These are phyloP conservation scores for Apantesis nais DNA, from an alignment of 2,888 invertebrate genomes.

Conservation along the genomic window DNA sequence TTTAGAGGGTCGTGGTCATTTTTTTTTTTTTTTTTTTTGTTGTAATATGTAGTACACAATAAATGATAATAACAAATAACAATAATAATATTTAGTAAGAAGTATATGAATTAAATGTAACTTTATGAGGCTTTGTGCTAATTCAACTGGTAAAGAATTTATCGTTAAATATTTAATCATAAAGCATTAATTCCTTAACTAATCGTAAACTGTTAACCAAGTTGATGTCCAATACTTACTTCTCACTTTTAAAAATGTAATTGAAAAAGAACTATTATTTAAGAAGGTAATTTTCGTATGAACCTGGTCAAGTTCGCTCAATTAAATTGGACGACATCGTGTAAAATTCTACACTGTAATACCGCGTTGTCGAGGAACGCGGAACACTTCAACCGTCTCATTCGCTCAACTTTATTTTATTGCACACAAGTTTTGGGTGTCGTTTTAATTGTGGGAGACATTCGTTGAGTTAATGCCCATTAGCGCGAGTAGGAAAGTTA, in stretches of 20 bases:
- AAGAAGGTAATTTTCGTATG: background rate
- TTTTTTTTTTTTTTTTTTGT: too few relatives aligned
- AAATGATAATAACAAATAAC: too few relatives aligned
- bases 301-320: constrained; percentile 5
- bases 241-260: background rate
- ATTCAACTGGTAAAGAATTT: background rate
- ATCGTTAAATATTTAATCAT: background rate
- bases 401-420: constrained; percentile 49
- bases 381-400: constrained; percentile 36
- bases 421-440: constrained; percentile 41
- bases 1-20: too few relatives aligned
- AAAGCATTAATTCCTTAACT: background rate
- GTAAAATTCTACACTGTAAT: constrained; percentile 25
- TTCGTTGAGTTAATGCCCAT: constrained; percentile 57
- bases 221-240: background rate
- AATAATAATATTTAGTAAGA: too few relatives aligned
- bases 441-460: constrained; percentile 58
- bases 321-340: constrained; percentile 11
- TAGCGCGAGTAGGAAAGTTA: constrained; percentile 63
- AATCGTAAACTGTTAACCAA: background rate
- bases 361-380: constrained; percentile 26
- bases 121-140: background rate
- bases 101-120: background rate
- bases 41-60: too few relatives aligned
- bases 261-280: background rate